These are phyloP conservation scores for Percopsis omiscomaycus DNA, from an alignment of 2,797 vertebrate genomes.

Conservation along the genomic window DNA sequence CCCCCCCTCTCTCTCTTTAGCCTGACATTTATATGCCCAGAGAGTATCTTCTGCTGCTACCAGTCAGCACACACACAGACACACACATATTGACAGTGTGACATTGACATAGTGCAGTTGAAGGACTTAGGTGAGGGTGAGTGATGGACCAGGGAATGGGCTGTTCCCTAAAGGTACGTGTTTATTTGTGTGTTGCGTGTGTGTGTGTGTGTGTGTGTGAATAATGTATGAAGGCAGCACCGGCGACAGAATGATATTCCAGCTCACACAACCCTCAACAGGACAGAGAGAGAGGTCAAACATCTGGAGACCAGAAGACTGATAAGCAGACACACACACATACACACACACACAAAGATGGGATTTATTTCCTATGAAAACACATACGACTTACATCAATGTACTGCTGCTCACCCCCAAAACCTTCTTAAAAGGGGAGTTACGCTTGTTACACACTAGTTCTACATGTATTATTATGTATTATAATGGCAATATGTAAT, in stretches of 20 bases:
- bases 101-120: conserved; percentile 60
- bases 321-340: conserved; percentile 44
- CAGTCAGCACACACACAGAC: conserved; percentile 16
- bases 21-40: conserved; percentile 42
- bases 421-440: not conserved
- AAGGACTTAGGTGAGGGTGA: conserved; percentile 64
- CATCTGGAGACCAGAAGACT: conserved; percentile 46
- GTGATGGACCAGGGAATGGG: conserved; percentile 54
- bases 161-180: conserved; percentile 32
- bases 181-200: not conserved
- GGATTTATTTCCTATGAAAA: too few species aligned
- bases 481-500: too few species aligned
- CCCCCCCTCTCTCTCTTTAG: not conserved
- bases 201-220: conserved; percentile 11
- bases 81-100: conserved; percentile 48
- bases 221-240: conserved; percentile 15
- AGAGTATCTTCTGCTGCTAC: conserved; percentile 29
- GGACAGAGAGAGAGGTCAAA: conserved; percentile 57
- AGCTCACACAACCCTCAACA: conserved; percentile 53
- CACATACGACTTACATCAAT: not conserved
- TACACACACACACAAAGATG: not conserved
- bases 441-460: too few species aligned
- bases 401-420: conserved; percentile 6
- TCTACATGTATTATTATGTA: too few species aligned
- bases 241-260: conserved; percentile 58